Conservation (phyloP, 2,797 vertebrate genomes). For the Bucorvus abyssinicus region DNA sequence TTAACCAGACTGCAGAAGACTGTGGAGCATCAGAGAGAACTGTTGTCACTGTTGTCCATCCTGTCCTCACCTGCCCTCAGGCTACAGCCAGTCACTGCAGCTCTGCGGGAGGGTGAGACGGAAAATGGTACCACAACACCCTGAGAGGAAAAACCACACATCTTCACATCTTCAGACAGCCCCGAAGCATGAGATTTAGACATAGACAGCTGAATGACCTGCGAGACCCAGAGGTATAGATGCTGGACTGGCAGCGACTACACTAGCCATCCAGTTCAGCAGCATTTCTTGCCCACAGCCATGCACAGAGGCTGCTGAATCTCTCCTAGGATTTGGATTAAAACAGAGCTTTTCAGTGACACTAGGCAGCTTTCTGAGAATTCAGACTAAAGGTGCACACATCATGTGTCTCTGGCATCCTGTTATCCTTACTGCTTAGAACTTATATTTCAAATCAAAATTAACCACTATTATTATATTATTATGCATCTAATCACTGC, state of each 20-base stretch:
- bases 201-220: background rate
- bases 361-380: background rate
- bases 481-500: background rate
- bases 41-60: background rate
- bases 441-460: background rate
- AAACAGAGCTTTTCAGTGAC: background rate
- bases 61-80: background rate
- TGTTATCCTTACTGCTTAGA: background rate
- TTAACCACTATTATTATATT: background rate
- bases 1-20: background rate
- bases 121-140: background rate
- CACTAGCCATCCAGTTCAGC: background rate
- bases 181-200: background rate
- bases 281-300: background rate
- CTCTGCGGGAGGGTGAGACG: background rate
- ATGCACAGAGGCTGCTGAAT: background rate
- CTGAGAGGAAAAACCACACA: background rate
- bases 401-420: background rate
- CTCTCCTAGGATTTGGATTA: background rate
- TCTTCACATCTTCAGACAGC: background rate
- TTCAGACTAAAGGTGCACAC: background rate
- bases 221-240: background rate
- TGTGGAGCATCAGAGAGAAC: background rate
- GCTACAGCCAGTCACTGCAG: background rate
- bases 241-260: background rate